phyloP scores from a whole-genome alignment of 2,797 vertebrate species.

The Sebastes umbrosus region DNA sequence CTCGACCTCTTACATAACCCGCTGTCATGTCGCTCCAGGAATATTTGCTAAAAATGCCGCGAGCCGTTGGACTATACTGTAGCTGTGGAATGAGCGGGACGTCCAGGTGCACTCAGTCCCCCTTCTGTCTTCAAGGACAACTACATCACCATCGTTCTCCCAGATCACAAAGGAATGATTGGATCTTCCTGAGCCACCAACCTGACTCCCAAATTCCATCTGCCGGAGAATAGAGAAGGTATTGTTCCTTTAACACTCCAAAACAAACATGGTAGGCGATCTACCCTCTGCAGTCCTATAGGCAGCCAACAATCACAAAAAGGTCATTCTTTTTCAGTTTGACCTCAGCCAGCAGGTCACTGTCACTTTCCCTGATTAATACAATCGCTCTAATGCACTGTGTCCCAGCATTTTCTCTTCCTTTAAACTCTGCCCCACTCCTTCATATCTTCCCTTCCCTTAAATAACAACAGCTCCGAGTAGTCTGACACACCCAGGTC shows the following conservation, averaged over 20 bases:
- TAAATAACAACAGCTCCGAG: conserved; percentile 58
- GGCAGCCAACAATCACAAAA: conserved; percentile 28
- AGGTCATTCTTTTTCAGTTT: conserved; percentile 24
- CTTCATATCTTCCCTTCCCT: conserved; percentile 17
- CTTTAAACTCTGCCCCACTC: conserved; percentile 21
- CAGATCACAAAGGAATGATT: conserved; percentile 72
- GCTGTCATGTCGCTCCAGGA: conserved; percentile 30
- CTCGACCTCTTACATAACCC: conserved; percentile 36
- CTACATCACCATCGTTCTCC: conserved; percentile 64
- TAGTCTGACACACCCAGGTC: conserved; percentile 69
- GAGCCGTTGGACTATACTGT: conserved; percentile 8
- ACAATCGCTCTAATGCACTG: background rate
- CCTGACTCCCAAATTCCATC: conserved; percentile 66
- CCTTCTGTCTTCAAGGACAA: conserved; percentile 60
- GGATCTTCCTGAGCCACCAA: conserved; percentile 71
- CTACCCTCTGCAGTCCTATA: conserved; percentile 15
- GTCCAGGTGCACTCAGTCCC: conserved; percentile 66
- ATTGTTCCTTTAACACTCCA: conserved; percentile 61
- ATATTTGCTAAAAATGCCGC: conserved; percentile 39
- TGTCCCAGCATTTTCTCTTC: conserved; percentile 2
- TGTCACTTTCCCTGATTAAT: conserved; percentile 4
- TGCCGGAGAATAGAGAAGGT: conserved; percentile 56
- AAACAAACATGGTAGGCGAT: conserved; percentile 56
- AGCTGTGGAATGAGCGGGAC: conserved; percentile 34
- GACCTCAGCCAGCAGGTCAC: conserved; percentile 6